Percentiles rank a stretch among this genome's conserved stretches.
Evolutionary conservation across 1,140 invertebrate genomes (phyloP).

Genomic region (Hesperophylax magnus): DNA sequence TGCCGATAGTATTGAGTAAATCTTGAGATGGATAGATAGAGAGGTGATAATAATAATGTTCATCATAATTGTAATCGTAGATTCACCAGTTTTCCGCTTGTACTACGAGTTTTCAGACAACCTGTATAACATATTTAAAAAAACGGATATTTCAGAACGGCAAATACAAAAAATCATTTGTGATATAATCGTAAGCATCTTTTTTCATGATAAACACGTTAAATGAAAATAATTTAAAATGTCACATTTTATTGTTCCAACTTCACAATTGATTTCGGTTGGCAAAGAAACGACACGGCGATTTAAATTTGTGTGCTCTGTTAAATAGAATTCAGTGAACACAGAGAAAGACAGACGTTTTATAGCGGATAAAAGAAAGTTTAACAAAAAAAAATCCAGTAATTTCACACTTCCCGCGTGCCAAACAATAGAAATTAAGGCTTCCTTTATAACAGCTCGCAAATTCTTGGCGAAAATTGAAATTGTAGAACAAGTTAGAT

Average conservation of each 20-base stretch:
- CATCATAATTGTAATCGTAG: no score
- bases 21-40: no score
- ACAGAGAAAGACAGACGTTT: slow-evolving; percentile 10
- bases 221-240: neutral
- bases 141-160: no score
- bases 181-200: no score
- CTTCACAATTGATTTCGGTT: slow-evolving; percentile 5
- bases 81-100: no score
- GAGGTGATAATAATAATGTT: no score
- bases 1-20: no score
- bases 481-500: slow-evolving; percentile 28
- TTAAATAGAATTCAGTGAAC: slow-evolving; percentile 33
- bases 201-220: neutral
- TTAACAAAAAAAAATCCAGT: slow-evolving; percentile 11
- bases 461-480: slow-evolving; percentile 31
- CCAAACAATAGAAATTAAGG: slow-evolving; percentile 27
- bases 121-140: no score
- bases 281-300: slow-evolving; percentile 8
- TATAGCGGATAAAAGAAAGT: slow-evolving; percentile 18
- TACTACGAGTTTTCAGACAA: no score
- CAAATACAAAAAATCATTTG: no score
- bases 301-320: slow-evolving; percentile 28
- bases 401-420: slow-evolving; percentile 21
- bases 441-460: slow-evolving; percentile 1
- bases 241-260: neutral